phyloP scores from a whole-genome alignment of 2,113 vertebrate genomes.

The Ifrita kowaldi region DNA sequence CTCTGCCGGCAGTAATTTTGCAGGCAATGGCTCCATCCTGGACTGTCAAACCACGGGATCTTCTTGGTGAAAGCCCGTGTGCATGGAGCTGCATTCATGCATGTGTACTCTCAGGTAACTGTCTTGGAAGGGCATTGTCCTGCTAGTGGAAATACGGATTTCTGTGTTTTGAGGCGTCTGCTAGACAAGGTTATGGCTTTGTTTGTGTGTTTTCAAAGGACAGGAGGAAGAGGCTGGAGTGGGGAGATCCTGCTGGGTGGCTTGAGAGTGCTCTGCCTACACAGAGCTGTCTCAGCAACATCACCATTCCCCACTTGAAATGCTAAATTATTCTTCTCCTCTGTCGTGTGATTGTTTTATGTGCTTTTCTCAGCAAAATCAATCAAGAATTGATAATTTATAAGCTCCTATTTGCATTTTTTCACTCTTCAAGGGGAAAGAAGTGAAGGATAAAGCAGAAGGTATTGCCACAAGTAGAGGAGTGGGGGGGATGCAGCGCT shows the following conservation, averaged over 20 bases:
- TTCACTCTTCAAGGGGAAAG: slow-evolving; percentile 3
- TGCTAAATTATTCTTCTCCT: slow-evolving; percentile 48
- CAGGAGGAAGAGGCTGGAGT: background rate
- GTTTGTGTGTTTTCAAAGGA: background rate
- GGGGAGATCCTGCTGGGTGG: background rate
- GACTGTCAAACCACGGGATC: rapidly evolving
- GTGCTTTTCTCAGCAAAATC: slow-evolving; percentile 65
- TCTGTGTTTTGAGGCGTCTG: background rate
- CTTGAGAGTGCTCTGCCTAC: background rate
- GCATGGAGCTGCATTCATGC: rapidly evolving
- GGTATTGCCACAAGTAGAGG: background rate
- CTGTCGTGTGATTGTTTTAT: slow-evolving; percentile 13
- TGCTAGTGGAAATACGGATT: background rate
- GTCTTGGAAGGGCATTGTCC: background rate
- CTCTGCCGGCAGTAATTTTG: background rate
- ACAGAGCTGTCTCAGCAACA: slow-evolving; percentile 53
- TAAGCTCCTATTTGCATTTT: slow-evolving; percentile 43
- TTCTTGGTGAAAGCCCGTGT: background rate
- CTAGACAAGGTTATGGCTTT: background rate
- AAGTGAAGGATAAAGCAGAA: background rate
- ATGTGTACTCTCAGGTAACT: background rate
- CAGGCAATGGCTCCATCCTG: background rate
- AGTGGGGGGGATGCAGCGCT: background rate
- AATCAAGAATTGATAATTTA: slow-evolving; percentile 67
- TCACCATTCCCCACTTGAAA: background rate